These are phyloP conservation scores for Diabrotica balteata DNA, from an alignment of 2,888 invertebrate genomes.

Conservation along the genomic window DNA sequence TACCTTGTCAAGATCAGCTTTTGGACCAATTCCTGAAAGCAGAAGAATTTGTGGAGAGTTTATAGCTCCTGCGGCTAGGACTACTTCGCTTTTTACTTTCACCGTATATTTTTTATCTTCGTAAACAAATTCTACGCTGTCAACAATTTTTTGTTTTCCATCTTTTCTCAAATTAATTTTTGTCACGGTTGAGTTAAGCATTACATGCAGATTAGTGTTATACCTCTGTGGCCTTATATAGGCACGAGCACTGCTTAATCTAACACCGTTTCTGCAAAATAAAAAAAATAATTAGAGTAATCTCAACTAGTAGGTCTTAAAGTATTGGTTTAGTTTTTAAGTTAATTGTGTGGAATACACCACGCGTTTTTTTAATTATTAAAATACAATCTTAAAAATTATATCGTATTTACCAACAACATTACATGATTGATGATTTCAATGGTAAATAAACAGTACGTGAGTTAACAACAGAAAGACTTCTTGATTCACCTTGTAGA, in stretches of 20 bases:
- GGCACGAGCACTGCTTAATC: slow-evolving; percentile 69
- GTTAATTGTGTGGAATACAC: too few relatives aligned
- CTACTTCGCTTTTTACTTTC: slow-evolving; percentile 65
- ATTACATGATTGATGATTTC: too few relatives aligned
- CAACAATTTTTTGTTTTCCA: slow-evolving; percentile 62
- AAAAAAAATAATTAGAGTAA: too few relatives aligned
- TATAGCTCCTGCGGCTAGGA: slow-evolving; percentile 70
- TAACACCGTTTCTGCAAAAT: slow-evolving; percentile 65
- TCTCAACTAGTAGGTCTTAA: too few relatives aligned
- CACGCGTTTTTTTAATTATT: too few relatives aligned
- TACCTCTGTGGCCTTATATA: slow-evolving; percentile 68
- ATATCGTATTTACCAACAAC: too few relatives aligned
- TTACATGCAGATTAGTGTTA: slow-evolving; percentile 68
- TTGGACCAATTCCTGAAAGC: slow-evolving; percentile 73
- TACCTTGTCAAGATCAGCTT: slow-evolving; percentile 63
- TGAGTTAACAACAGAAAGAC: too few relatives aligned
- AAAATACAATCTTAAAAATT: too few relatives aligned
- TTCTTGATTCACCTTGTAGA: too few relatives aligned
- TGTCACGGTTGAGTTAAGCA: slow-evolving; percentile 69
- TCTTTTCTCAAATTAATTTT: slow-evolving; percentile 63
- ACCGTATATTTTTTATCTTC: slow-evolving; percentile 62
- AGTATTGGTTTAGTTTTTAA: too few relatives aligned
- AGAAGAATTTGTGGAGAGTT: slow-evolving; percentile 73
- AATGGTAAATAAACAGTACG: too few relatives aligned
- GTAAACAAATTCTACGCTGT: slow-evolving; percentile 69